Percentiles rank a stretch among this genome's conserved stretches.
phyloP scores from a whole-genome alignment of 2,113 vertebrate genomes.

The Hymenochirus boettgeri region DNA sequence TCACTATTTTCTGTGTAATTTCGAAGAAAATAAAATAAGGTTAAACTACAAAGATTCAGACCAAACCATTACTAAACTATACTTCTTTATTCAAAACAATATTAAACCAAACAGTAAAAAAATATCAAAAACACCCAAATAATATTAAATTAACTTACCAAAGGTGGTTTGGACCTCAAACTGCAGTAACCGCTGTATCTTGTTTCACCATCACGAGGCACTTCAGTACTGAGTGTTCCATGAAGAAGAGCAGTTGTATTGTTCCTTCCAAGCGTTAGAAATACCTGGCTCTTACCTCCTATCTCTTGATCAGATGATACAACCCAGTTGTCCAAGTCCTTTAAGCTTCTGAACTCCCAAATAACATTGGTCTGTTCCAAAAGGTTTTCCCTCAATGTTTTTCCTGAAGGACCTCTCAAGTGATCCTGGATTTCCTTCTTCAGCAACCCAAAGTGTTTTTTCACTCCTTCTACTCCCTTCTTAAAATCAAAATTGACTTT shows the following conservation, averaged over 20 bases:
- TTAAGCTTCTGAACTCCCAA: constrained; percentile 83
- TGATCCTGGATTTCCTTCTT: constrained; percentile 65
- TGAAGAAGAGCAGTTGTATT: constrained; percentile 73
- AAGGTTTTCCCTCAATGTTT: constrained; percentile 54
- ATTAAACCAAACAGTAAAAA: too few relatives aligned
- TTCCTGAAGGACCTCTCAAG: constrained; percentile 67
- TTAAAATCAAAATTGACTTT: constrained; percentile 63
- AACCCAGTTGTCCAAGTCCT: constrained; percentile 78
- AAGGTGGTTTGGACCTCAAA: constrained; percentile 63
- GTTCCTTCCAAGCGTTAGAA: constrained; percentile 75
- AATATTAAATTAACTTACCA: too few relatives aligned
- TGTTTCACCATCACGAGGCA: constrained; percentile 81
- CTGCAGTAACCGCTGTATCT: constrained; percentile 87
- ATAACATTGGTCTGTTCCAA: constrained; percentile 77
- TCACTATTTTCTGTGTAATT: too few relatives aligned
- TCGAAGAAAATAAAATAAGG: too few relatives aligned
- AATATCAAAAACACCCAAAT: too few relatives aligned
- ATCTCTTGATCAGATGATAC: constrained; percentile 82
- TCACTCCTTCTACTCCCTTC: constrained; percentile 71
- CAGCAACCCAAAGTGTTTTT: constrained; percentile 67
- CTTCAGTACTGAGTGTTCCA: constrained; percentile 71
- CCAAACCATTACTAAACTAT: too few relatives aligned
- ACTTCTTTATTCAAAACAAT: too few relatives aligned
- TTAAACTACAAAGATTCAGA: too few relatives aligned
- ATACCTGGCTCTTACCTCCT: constrained; percentile 82